Percentiles rank a stretch among this genome's conserved stretches.
Conservation (phyloP, 2,113 vertebrate genomes). For the Apteryx mantelli region DNA sequence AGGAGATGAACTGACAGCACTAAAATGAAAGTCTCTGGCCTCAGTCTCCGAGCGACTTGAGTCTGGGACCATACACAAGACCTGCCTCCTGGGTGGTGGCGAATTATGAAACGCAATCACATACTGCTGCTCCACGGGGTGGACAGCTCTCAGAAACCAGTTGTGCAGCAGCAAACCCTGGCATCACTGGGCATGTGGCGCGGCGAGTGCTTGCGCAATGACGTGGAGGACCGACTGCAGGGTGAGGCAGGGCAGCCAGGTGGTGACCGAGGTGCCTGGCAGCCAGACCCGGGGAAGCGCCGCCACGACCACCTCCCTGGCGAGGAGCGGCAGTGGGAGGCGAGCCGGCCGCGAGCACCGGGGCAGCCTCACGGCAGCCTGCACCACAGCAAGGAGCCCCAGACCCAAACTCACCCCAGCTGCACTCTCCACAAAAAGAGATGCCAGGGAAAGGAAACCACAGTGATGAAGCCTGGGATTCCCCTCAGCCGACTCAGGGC, state of each 20-base stretch:
- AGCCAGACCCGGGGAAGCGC: rapidly evolving
- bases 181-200: too few species aligned
- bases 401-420: too few species aligned
- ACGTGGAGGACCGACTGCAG: not conserved
- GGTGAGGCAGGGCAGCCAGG: not conserved
- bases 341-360: not conserved
- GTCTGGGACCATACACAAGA: not conserved
- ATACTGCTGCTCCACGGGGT: not conserved
- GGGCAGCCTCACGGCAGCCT: too few species aligned
- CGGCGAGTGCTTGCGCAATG: not conserved
- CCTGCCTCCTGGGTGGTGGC: not conserved
- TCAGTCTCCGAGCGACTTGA: not conserved
- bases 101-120: rapidly evolving
- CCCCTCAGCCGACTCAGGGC: too few species aligned
- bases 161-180: too few species aligned
- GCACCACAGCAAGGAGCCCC: too few species aligned
- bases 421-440: too few species aligned
- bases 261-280: not conserved
- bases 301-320: not conserved
- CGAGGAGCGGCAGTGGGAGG: not conserved
- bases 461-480: too few species aligned
- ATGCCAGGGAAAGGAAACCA: too few species aligned
- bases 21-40: not conserved
- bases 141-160: too few species aligned
- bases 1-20: not conserved